phyloP scores from a whole-genome alignment of 1,140 invertebrate species.

The Diachasmimorpha longicaudata region DNA sequence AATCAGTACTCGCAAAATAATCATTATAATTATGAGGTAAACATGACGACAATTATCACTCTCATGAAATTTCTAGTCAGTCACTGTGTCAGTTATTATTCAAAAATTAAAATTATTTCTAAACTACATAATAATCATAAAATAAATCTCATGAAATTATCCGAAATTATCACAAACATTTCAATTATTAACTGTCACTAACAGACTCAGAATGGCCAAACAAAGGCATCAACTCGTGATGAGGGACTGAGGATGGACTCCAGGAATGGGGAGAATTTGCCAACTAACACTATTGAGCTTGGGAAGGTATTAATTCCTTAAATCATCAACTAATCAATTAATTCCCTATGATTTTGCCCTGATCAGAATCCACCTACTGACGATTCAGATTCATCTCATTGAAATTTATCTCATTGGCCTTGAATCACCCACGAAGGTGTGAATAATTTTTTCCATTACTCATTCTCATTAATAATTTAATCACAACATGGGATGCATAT shows the following conservation, averaged over 20 bases:
- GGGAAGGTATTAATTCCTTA: constrained; percentile 41
- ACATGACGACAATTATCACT: background rate
- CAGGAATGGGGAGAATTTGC: constrained; percentile 39
- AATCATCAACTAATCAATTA: background rate
- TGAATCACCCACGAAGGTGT: background rate
- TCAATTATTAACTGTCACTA: constrained; percentile 7
- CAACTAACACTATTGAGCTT: constrained; percentile 43
- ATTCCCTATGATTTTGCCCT: no score
- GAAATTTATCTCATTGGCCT: background rate
- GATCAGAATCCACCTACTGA: background rate
- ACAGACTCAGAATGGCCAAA: constrained; percentile 47
- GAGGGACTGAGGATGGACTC: constrained; percentile 40
- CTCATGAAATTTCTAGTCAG: no score
- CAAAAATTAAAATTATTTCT: no score
- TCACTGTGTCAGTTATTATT: no score
- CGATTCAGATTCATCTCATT: background rate
- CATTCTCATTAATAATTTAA: background rate
- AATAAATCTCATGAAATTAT: no score
- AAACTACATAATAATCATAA: no score
- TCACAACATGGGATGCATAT: background rate
- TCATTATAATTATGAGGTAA: constrained; percentile 56
- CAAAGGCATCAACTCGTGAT: constrained; percentile 42
- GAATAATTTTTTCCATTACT: background rate
- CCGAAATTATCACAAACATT: constrained; percentile 8
- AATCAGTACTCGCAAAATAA: constrained; percentile 56